Percentiles rank a stretch among this genome's conserved stretches.
Evolutionary conservation across 37 sponge, comb jelly and placozoan species (phyloP).

Genomic region (Oscarella lobularis): DNA sequence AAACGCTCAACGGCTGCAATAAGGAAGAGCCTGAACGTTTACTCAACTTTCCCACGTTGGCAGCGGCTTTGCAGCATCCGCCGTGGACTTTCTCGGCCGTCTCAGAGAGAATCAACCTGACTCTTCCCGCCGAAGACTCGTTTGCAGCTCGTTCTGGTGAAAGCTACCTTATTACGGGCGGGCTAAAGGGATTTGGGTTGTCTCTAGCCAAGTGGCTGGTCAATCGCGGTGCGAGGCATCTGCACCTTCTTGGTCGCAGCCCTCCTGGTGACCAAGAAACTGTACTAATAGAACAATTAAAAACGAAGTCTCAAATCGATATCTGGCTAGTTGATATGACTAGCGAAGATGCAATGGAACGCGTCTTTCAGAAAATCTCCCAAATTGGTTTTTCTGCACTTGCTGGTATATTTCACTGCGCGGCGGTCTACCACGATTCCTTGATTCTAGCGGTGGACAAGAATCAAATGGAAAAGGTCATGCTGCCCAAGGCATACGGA

Average conservation of each 20-base stretch:
- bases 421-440: conserved; percentile 25
- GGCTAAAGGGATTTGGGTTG: conserved; percentile 42
- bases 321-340: neutral
- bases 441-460: conserved; percentile 19
- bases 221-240: conserved; percentile 8
- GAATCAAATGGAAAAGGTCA: conserved; percentile 20
- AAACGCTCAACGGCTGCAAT: too few species aligned
- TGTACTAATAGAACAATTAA: neutral
- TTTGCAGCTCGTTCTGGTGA: too few species aligned
- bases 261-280: neutral
- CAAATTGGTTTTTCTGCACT: too few species aligned
- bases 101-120: too few species aligned
- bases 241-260: neutral
- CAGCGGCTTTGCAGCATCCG: too few species aligned
- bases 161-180: conserved; percentile 31
- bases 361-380: neutral
- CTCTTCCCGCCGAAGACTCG: too few species aligned
- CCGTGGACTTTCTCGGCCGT: too few species aligned
- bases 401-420: conserved; percentile 40
- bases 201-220: conserved; percentile 32
- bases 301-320: too few species aligned
- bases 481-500: conserved; percentile 24
- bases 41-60: too few species aligned
- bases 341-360: neutral
- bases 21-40: too few species aligned